Evolutionary conservation across 1,140 invertebrate species (phyloP).

Genomic region (Anagrus nilaparvatae): DNA sequence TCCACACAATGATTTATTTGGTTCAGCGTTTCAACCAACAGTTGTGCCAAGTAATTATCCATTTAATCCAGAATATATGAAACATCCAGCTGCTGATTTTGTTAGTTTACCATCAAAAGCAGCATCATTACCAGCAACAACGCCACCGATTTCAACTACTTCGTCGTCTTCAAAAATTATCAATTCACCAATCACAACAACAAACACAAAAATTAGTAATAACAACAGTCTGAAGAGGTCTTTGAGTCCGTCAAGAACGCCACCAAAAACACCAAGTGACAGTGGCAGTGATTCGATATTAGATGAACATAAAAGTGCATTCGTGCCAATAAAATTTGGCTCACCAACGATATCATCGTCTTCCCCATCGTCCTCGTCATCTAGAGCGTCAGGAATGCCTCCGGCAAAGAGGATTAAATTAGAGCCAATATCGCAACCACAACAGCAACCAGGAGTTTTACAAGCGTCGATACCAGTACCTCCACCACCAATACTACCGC

Average conservation of each 20-base stretch:
- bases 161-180: background rate
- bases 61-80: no score
- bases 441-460: no score
- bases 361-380: conserved; percentile 44
- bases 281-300: conserved; percentile 34
- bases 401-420: no score
- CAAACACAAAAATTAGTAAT: background rate
- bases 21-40: conserved; percentile 27
- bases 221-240: conserved; percentile 17
- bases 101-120: background rate
- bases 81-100: conserved; percentile 23
- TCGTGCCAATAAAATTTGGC: conserved; percentile 43
- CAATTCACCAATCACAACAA: background rate
- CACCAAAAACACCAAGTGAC: conserved; percentile 39
- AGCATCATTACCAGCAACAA: background rate
- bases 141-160: background rate
- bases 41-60: conserved; percentile 29
- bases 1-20: conserved; percentile 30
- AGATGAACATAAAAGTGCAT: conserved; percentile 67
- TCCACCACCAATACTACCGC: no score
- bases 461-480: no score
- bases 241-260: conserved; percentile 25
- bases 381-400: no score
- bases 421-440: no score
- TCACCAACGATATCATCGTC: conserved; percentile 23